Conservation (phyloP, 2,888 invertebrate genomes). For the Ichneumoninae sp. region DNA sequence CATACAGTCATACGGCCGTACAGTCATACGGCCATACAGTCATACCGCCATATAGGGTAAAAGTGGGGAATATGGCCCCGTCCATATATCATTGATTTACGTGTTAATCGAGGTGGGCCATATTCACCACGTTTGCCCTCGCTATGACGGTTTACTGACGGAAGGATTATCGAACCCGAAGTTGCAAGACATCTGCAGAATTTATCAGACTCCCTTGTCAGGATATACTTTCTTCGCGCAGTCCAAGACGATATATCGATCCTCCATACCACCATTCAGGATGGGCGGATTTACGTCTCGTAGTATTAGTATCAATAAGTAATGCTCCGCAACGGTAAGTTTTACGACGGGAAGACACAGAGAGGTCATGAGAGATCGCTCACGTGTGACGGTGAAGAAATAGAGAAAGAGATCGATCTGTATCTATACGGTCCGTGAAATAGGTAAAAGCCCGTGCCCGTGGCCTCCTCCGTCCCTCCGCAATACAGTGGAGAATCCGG, state of each 20-base stretch:
- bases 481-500: constrained; percentile 40
- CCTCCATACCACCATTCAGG: too few species aligned
- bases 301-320: constrained; percentile 5
- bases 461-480: background rate
- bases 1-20: too few species aligned
- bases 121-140: too few species aligned
- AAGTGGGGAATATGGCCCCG: too few species aligned
- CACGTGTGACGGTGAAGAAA: background rate
- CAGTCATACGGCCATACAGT: too few species aligned
- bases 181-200: background rate
- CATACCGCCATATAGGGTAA: too few species aligned
- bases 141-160: background rate
- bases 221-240: background rate
- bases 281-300: background rate
- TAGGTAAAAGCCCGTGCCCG: constrained; percentile 2
- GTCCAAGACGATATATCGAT: background rate
- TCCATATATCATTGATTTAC: too few species aligned
- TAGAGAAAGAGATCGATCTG: constrained; percentile 6
- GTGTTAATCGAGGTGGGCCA: too few species aligned
- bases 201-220: background rate
- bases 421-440: constrained; percentile 10
- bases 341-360: background rate
- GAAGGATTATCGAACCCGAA: background rate
- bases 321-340: background rate
- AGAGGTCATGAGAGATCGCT: constrained; percentile 1